Conservation (phyloP, 2,888 invertebrate genomes). For the Slavum lentiscoides region DNA sequence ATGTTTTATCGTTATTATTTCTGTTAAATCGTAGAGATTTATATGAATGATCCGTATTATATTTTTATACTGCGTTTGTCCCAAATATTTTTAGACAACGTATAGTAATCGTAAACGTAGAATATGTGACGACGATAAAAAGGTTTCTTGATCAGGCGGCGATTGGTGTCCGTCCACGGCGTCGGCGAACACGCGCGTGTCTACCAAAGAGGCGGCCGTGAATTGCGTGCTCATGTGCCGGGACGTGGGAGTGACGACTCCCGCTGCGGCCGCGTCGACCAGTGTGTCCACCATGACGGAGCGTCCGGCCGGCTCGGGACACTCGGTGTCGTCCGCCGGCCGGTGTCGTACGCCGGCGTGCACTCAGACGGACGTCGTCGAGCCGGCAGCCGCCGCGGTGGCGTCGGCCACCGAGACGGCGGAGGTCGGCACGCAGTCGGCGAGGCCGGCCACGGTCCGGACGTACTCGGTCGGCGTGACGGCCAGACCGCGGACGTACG, state of each 20-base stretch:
- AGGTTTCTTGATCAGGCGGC: not conserved
- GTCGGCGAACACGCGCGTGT: not conserved
- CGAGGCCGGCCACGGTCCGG: constrained; percentile 33
- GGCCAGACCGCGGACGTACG: constrained; percentile 59
- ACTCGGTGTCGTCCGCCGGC: not conserved
- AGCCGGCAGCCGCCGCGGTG: constrained; percentile 50
- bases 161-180: not conserved
- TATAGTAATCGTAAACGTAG: no score
- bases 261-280: constrained; percentile 35
- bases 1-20: no score
- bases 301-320: not conserved
- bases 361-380: constrained; percentile 55
- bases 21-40: no score
- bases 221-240: constrained; percentile 68
- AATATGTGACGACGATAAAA: no score
- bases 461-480: constrained; percentile 59
- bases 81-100: no score
- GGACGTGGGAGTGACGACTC: constrained; percentile 65
- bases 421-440: not conserved
- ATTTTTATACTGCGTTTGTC: no score
- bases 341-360: not conserved
- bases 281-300: constrained; percentile 57
- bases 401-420: not conserved
- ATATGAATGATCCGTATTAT: no score
- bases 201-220: constrained; percentile 63